Evolutionary conservation across 2,797 vertebrate species (phyloP).

Genomic region (Tarsius wallacei): DNA sequence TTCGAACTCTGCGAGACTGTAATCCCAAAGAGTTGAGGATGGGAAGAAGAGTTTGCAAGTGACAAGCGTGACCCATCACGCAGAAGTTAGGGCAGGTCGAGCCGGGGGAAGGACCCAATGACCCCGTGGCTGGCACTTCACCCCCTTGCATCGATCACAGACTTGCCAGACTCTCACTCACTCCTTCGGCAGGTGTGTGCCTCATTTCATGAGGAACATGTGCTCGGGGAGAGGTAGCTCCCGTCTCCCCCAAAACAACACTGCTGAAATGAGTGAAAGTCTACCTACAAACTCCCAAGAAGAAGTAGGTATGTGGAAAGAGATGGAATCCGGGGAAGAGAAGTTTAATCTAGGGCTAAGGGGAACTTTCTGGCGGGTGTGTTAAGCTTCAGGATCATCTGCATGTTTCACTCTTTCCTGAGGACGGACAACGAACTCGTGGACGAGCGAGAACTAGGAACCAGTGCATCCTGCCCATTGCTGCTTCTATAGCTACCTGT

Average conservation of each 20-base stretch:
- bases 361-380: neutral
- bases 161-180: neutral
- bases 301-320: neutral
- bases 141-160: slow-evolving; percentile 17
- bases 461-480: neutral
- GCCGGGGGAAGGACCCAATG: slow-evolving; percentile 6
- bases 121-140: neutral
- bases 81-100: slow-evolving; percentile 33
- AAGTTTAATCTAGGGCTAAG: neutral
- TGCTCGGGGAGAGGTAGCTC: neutral
- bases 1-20: neutral
- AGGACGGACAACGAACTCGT: neutral
- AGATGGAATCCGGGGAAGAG: neutral
- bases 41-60: slow-evolving; percentile 27
- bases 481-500: neutral
- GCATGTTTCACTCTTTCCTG: neutral
- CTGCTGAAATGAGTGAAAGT: neutral
- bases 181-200: slow-evolving; percentile 5
- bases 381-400: neutral
- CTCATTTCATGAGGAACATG: neutral
- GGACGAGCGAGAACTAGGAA: neutral
- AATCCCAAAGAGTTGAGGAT: neutral
- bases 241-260: neutral
- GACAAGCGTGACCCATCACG: slow-evolving; percentile 68
- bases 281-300: neutral